Conservation (phyloP, 2,797 vertebrate species). For the Emys orbicularis region DNA sequence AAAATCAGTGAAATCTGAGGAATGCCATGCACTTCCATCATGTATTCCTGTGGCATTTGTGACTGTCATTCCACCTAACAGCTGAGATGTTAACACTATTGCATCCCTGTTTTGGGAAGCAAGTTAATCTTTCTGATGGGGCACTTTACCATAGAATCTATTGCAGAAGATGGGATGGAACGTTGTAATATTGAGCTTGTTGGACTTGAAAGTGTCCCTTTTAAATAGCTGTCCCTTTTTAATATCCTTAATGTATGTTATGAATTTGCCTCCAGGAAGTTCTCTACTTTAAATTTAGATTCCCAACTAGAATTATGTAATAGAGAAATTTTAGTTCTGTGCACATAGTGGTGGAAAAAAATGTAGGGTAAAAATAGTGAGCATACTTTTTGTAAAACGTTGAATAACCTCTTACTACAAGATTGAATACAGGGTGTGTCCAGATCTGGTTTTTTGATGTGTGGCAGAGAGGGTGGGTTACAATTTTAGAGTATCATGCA, state of each 20-base stretch:
- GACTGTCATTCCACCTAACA: neutral
- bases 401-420: neutral
- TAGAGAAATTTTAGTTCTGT: slow-evolving; percentile 55
- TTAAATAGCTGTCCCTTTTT: slow-evolving; percentile 33
- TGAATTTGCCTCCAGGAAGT: slow-evolving; percentile 35
- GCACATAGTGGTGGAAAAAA: slow-evolving; percentile 23
- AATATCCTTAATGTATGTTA: neutral
- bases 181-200: neutral
- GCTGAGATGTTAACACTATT: slow-evolving; percentile 1
- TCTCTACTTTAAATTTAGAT: neutral
- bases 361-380: slow-evolving; percentile 28
- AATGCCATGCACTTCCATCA: neutral
- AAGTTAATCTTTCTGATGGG: neutral
- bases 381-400: slow-evolving; percentile 7
- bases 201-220: slow-evolving; percentile 34
- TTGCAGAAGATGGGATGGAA: neutral
- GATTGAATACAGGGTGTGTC: slow-evolving; percentile 64
- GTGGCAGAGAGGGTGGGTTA: slow-evolving; percentile 52
- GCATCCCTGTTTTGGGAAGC: neutral
- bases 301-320: neutral
- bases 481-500: slow-evolving; percentile 60
- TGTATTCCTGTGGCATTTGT: neutral
- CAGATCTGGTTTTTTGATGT: slow-evolving; percentile 44
- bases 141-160: rapidly evolving
- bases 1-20: neutral